Evolutionary conservation across 2,888 invertebrate species (phyloP).

Genomic region (Idaea aversata): DNA sequence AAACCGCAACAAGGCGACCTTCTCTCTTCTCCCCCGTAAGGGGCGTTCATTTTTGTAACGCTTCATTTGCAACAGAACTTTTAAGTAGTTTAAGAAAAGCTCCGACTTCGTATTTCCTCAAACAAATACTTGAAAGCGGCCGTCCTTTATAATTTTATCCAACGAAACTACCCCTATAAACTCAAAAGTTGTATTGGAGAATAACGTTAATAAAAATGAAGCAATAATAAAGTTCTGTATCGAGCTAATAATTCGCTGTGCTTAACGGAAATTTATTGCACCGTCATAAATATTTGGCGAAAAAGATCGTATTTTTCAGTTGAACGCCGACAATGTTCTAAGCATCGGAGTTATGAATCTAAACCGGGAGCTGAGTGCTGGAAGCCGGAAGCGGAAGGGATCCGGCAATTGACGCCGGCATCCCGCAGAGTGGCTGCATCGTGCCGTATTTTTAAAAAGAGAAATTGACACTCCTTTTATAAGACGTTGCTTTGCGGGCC

Average conservation of each 20-base stretch:
- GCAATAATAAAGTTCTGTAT: conserved; percentile 11
- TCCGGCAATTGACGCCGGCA: conserved; percentile 68
- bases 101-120: conserved; percentile 52
- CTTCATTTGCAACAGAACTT: conserved; percentile 69
- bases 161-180: conserved; percentile 43
- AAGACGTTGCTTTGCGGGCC: conserved; percentile 28
- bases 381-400: conserved; percentile 70
- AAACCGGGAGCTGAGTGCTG: conserved; percentile 57
- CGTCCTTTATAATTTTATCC: conserved; percentile 35
- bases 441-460: conserved; percentile 41
- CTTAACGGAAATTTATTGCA: conserved; percentile 25
- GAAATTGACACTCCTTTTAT: conserved; percentile 46
- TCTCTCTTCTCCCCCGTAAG: conserved; percentile 33
- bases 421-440: conserved; percentile 55
- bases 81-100: conserved; percentile 61
- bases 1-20: conserved; percentile 34
- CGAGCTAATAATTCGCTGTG: conserved; percentile 16
- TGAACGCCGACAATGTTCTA: conserved; percentile 55
- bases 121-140: conserved; percentile 52
- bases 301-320: conserved; percentile 56
- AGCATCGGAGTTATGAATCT: conserved; percentile 59
- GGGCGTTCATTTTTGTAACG: conserved; percentile 64
- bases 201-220: conserved; percentile 23
- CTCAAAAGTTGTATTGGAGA: conserved; percentile 38
- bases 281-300: conserved; percentile 46